Conservation (phyloP, 1,140 invertebrate genomes). For the Formica selysi region DNA sequence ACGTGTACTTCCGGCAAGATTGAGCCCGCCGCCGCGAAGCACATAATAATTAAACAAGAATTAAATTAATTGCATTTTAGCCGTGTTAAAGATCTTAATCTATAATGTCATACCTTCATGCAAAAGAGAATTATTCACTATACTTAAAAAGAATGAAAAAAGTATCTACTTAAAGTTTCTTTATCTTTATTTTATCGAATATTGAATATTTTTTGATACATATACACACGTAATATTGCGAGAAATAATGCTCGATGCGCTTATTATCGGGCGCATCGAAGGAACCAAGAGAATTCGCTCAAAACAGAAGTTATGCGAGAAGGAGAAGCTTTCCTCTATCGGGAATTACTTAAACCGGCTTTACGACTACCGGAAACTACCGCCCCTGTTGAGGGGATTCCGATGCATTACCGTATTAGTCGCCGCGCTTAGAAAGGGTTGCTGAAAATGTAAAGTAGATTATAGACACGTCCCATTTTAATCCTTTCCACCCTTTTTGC, state of each 20-base stretch:
- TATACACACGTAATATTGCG: not conserved
- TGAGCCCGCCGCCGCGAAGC: not conserved
- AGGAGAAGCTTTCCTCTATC: constrained; percentile 80
- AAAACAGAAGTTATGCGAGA: constrained; percentile 49
- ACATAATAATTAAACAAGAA: constrained; percentile 45
- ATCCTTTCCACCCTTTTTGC: constrained; percentile 76
- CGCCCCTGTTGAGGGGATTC: constrained; percentile 82
- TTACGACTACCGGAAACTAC: constrained; percentile 84
- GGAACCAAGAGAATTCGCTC: constrained; percentile 48
- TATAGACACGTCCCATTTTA: constrained; percentile 82
- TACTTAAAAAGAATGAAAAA: not conserved
- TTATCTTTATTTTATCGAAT: not conserved
- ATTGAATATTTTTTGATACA: constrained; percentile 1
- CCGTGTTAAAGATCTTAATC: not conserved
- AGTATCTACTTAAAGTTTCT: not conserved
- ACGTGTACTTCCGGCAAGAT: constrained; percentile 58
- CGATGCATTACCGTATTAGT: constrained; percentile 86
- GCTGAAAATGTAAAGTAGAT: constrained; percentile 84
- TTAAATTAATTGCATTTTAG: constrained; percentile 21
- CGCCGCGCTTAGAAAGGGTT: constrained; percentile 84
- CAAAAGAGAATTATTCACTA: not conserved
- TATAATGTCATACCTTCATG: not conserved
- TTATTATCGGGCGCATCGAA: constrained; percentile 33
- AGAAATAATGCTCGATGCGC: not conserved
- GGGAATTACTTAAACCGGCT: constrained; percentile 86